Evolutionary conservation across 64 coral and sea anemone species (phyloP).

Genomic region (Actinia tenebrosa): DNA sequence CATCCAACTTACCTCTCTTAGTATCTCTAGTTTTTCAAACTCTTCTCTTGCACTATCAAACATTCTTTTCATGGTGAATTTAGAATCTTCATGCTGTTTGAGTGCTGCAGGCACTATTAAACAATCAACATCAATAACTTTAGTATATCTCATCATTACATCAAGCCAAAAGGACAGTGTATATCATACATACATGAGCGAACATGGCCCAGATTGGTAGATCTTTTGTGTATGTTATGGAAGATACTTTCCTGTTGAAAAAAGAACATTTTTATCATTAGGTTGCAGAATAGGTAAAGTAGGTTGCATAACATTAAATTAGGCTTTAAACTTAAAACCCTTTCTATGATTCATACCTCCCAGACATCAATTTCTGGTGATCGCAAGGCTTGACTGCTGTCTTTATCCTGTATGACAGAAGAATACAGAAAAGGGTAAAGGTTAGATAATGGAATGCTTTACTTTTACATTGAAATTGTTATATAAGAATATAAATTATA

Average conservation of each 20-base stretch:
- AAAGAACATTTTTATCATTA: not conserved
- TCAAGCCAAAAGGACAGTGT: not conserved
- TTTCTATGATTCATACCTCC: not conserved
- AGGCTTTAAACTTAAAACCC: no score
- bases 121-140: not conserved
- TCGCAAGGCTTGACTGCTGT: not conserved
- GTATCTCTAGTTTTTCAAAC: constrained; percentile 83
- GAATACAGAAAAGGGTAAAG: not conserved
- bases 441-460: not conserved
- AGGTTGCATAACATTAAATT: no score
- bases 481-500: no score
- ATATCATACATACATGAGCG: constrained; percentile 64
- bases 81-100: constrained; percentile 54
- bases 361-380: not conserved
- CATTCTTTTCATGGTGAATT: constrained; percentile 94
- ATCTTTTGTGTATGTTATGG: constrained; percentile 67
- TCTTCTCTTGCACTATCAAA: constrained; percentile 91
- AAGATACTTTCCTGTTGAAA: constrained; percentile 59
- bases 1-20: constrained; percentile 64
- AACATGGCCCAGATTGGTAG: constrained; percentile 31
- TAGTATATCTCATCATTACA: not conserved
- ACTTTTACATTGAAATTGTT: no score
- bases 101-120: constrained; percentile 71
- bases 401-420: not conserved
- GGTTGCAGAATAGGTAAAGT: no score